phyloP scores from a whole-genome alignment of 2,888 invertebrate species.

The Macrophya alboannulata region DNA sequence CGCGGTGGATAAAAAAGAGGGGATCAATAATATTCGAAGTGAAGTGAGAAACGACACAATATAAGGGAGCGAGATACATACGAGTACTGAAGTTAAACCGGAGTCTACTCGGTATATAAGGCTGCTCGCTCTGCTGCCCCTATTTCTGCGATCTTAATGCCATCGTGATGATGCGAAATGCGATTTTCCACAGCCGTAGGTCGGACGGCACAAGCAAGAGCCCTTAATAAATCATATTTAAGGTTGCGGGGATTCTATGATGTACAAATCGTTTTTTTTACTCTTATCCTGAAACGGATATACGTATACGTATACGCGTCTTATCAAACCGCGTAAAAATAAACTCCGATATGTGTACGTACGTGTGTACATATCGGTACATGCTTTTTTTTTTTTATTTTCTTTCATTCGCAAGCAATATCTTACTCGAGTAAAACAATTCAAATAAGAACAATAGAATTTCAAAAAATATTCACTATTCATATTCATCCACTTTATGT shows the following conservation, averaged over 20 bases:
- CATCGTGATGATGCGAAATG: not conserved
- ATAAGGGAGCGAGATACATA: not conserved
- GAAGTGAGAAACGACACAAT: not conserved
- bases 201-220: no score
- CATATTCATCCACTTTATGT: not conserved
- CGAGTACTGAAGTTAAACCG: not conserved
- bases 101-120: not conserved
- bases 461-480: not conserved
- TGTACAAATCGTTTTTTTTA: not conserved
- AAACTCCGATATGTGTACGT: no score
- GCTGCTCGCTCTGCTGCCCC: no score
- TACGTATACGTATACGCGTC: no score
- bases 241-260: not conserved
- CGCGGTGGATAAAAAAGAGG: not conserved
- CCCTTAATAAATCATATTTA: slow-evolving; percentile 25
- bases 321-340: not conserved
- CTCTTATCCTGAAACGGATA: not conserved
- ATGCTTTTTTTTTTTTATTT: not conserved
- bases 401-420: not conserved
- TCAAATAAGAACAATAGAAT: not conserved
- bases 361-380: no score
- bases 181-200: no score
- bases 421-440: not conserved
- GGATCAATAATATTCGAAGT: slow-evolving; percentile 10
- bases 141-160: not conserved